Conservation (phyloP, 2,113 vertebrate species). For the Albula goreensis region DNA sequence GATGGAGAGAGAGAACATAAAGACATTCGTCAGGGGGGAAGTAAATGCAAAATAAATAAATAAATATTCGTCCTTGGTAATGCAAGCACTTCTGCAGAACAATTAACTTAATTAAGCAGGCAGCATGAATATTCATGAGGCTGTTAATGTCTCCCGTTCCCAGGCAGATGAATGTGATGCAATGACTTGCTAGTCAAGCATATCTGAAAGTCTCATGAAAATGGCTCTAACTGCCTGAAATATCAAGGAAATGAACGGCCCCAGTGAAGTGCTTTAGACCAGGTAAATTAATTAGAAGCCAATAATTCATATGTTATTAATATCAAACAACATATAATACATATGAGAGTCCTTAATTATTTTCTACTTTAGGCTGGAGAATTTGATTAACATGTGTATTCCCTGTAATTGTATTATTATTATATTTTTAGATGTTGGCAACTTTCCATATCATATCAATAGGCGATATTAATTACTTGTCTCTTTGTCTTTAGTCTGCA, state of each 20-base stretch:
- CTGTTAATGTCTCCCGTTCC: conserved; percentile 85
- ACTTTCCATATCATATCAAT: too few relatives aligned
- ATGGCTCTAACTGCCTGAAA: conserved; percentile 75
- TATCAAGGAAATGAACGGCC: conserved; percentile 73
- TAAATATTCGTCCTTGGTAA: conserved; percentile 78
- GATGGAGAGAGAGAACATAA: conserved; percentile 57
- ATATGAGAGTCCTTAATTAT: conserved; percentile 42
- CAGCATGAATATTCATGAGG: conserved; percentile 89
- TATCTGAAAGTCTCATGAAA: conserved; percentile 84
- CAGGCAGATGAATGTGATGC: conserved; percentile 87
- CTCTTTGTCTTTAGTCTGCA: neutral
- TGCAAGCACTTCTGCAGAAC: conserved; percentile 84
- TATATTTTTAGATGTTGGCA: too few relatives aligned
- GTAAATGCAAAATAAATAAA: conserved; percentile 7
- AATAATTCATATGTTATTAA: conserved; percentile 60
- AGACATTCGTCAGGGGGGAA: conserved; percentile 44
- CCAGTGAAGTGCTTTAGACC: conserved; percentile 71
- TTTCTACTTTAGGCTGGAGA: conserved; percentile 2
- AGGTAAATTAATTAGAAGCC: conserved; percentile 70
- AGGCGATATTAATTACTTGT: too few relatives aligned
- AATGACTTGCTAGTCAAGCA: conserved; percentile 87
- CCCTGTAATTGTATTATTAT: neutral
- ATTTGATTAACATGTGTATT: conserved; percentile 16
- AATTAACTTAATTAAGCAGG: conserved; percentile 95
- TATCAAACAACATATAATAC: conserved; percentile 26